These are phyloP conservation scores for Lethenteron camtschaticum DNA, from an alignment of 2,113 vertebrate species.

Conservation along the genomic window DNA sequence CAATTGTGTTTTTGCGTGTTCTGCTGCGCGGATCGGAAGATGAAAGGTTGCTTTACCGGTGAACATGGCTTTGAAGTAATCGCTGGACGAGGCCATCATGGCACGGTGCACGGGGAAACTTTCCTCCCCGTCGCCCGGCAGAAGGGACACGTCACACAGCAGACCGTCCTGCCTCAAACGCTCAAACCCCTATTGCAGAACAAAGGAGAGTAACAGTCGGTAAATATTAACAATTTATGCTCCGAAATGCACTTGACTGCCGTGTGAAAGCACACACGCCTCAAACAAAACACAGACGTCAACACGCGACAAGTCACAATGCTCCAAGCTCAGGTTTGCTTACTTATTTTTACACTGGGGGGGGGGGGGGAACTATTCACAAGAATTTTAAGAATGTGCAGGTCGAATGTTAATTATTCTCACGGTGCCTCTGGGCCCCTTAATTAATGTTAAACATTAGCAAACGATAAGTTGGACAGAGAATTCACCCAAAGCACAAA, in stretches of 20 bases:
- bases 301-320: not conserved
- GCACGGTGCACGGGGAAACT: conserved; percentile 32
- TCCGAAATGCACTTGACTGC: not conserved
- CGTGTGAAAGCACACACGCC: too few species aligned
- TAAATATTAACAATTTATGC: not conserved
- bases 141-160: conserved; percentile 31
- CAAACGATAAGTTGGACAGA: too few species aligned
- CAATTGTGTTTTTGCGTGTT: too few species aligned
- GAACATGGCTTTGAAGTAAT: conserved; percentile 50
- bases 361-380: not conserved
- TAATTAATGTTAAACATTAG: too few species aligned
- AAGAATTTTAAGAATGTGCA: too few species aligned
- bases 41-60: conserved; percentile 19
- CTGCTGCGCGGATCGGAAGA: too few species aligned
- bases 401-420: too few species aligned
- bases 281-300: too few species aligned
- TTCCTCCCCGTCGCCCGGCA: conserved; percentile 30
- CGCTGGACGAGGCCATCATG: conserved; percentile 39
- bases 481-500: too few species aligned
- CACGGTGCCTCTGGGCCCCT: too few species aligned
- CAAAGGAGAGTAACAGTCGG: not conserved
- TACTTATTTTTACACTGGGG: not conserved
- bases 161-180: conserved; percentile 21
- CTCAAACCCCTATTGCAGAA: conserved; percentile 22
- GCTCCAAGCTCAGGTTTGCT: not conserved